A percentile compares a stretch with the other conserved stretches of the same genome.
Conservation (phyloP, 2,797 vertebrate species). For the Kryptolebias ocellatus region DNA sequence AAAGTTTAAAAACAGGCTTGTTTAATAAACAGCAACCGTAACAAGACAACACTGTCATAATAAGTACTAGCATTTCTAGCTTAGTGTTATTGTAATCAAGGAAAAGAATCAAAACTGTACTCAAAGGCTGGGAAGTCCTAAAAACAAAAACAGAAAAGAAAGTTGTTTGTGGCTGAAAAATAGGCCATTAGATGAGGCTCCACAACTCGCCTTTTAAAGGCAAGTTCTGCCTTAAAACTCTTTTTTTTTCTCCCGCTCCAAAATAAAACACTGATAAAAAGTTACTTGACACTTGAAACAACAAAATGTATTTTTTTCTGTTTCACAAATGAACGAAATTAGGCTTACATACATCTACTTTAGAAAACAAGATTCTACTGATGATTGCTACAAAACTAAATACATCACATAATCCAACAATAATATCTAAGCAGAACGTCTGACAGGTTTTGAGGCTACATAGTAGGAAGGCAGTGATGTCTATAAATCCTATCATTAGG, state of each 20-base stretch:
- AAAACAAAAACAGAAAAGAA: slow-evolving; percentile 5
- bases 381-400: slow-evolving; percentile 57
- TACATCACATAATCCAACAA: slow-evolving; percentile 49
- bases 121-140: slow-evolving; percentile 52
- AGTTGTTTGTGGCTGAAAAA: slow-evolving; percentile 42
- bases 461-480: slow-evolving; percentile 71
- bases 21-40: slow-evolving; percentile 62
- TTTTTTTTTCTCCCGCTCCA: slow-evolving; percentile 44
- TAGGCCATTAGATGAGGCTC: slow-evolving; percentile 34
- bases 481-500: slow-evolving; percentile 71
- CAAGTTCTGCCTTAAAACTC: slow-evolving; percentile 49
- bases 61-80: slow-evolving; percentile 83
- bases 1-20: slow-evolving; percentile 78
- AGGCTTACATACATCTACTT: slow-evolving; percentile 39
- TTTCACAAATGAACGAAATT: slow-evolving; percentile 48
- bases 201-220: slow-evolving; percentile 52
- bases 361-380: slow-evolving; percentile 35
- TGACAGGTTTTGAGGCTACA: slow-evolving; percentile 74
- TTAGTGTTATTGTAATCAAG: slow-evolving; percentile 75
- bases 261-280: slow-evolving; percentile 67
- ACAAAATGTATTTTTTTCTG: slow-evolving; percentile 30
- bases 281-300: slow-evolving; percentile 52
- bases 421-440: slow-evolving; percentile 69
- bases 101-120: slow-evolving; percentile 66
- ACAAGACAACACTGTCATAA: slow-evolving; percentile 78